A percentile compares a stretch with the other conserved stretches of the same genome.
phyloP scores from a whole-genome alignment of 2,113 vertebrate genomes.

The Pardalotus punctatus region DNA sequence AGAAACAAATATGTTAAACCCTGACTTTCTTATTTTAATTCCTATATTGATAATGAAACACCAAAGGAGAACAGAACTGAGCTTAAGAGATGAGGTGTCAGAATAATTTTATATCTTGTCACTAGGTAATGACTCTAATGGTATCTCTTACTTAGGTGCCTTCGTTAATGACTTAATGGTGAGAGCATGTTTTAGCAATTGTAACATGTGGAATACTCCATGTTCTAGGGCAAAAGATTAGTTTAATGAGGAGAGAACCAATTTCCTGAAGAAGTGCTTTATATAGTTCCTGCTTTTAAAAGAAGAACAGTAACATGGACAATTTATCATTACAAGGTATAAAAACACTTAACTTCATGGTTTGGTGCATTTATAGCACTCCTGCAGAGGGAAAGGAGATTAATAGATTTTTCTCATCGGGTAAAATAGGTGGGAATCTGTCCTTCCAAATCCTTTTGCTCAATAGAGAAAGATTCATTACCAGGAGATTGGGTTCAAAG shows the following conservation, averaged over 20 bases:
- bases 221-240: slow-evolving; percentile 11
- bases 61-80: neutral
- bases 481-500: neutral
- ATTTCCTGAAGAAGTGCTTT: slow-evolving; percentile 28
- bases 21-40: neutral
- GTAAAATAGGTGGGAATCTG: neutral
- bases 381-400: neutral
- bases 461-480: neutral
- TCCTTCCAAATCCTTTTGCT: neutral
- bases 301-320: neutral
- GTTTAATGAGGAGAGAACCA: slow-evolving; percentile 21
- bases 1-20: neutral
- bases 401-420: neutral
- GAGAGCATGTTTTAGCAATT: slow-evolving; percentile 3
- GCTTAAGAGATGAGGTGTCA: neutral
- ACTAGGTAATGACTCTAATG: slow-evolving; percentile 25
- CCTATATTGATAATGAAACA: neutral
- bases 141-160: slow-evolving; percentile 14
- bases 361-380: slow-evolving; percentile 9
- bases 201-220: neutral
- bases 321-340: slow-evolving; percentile 12
- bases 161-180: neutral
- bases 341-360: slow-evolving; percentile 2
- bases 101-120: slow-evolving; percentile 33
- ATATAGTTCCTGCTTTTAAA: slow-evolving; percentile 34